Evolutionary conservation across 2,797 vertebrate species (phyloP).

Genomic region (Sphenodon punctatus): DNA sequence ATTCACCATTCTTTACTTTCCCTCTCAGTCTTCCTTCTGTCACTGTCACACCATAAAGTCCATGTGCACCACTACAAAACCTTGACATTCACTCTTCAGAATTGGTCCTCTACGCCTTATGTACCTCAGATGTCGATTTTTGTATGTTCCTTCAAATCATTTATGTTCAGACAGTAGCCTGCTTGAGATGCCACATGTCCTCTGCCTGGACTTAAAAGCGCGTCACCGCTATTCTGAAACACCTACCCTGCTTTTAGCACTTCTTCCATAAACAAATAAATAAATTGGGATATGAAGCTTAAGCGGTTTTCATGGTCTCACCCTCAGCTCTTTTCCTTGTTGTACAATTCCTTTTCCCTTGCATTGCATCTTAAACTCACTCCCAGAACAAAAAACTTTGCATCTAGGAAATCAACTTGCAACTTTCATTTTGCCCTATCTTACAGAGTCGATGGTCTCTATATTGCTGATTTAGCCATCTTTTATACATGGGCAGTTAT

Average conservation of each 20-base stretch:
- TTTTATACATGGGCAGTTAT: too few species aligned
- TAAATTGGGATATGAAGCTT: neutral
- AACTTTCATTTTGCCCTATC: neutral
- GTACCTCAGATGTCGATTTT: accelerated
- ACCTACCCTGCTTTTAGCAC: neutral
- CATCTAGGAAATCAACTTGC: neutral
- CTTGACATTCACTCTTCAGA: neutral
- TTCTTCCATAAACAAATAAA: neutral
- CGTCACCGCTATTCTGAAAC: neutral
- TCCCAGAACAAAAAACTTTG: neutral
- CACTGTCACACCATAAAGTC: neutral
- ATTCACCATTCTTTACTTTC: neutral
- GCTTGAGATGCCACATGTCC: neutral
- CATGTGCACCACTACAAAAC: neutral
- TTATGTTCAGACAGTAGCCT: neutral
- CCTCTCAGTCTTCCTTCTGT: neutral
- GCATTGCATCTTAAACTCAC: neutral
- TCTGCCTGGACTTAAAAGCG: neutral
- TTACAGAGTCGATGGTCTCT: neutral
- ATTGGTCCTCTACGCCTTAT: neutral
- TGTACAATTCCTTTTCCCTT: neutral
- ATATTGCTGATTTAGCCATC: too few species aligned
- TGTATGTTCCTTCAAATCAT: neutral
- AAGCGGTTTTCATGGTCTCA: neutral
- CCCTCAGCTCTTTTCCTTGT: neutral